These are phyloP conservation scores for Hybognathus amarus DNA, from an alignment of 2,797 vertebrate species.

Conservation along the genomic window DNA sequence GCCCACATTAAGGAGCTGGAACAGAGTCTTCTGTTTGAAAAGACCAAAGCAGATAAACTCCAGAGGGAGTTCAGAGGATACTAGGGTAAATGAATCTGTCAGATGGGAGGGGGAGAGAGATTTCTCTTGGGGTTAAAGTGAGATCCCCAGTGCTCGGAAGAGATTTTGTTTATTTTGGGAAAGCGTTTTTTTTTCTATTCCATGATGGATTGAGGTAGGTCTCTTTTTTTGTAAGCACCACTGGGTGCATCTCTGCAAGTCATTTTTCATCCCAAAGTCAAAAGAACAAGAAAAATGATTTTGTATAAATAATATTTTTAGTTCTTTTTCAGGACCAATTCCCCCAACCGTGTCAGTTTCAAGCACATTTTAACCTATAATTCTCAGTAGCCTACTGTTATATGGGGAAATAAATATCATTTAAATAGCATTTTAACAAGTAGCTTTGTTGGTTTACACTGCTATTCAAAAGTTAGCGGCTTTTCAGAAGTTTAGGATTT, in stretches of 20 bases:
- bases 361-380: neutral
- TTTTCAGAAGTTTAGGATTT: neutral
- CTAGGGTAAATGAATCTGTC: constrained; percentile 95
- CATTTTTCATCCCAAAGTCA: neutral
- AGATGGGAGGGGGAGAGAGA: constrained; percentile 65
- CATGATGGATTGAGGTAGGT: constrained; percentile 52
- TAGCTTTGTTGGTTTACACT: neutral
- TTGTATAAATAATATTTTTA: neutral
- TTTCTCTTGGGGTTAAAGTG: constrained; percentile 33
- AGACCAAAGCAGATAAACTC: constrained; percentile 99
- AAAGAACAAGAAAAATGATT: neutral
- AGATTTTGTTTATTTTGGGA: constrained; percentile 30
- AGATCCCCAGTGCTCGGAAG: constrained; percentile 4
- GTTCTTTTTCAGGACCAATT: neutral
- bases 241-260: neutral
- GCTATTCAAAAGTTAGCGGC: neutral
- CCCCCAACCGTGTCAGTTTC: neutral
- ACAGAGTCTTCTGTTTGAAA: constrained; percentile 96
- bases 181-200: constrained; percentile 33
- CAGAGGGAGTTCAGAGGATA: constrained; percentile 98
- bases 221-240: constrained; percentile 13
- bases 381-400: neutral
- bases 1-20: constrained; percentile 94
- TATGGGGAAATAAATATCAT: neutral
- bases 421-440: neutral